Conservation (phyloP, 2,888 invertebrate genomes). For the Ormyrus labotus region DNA sequence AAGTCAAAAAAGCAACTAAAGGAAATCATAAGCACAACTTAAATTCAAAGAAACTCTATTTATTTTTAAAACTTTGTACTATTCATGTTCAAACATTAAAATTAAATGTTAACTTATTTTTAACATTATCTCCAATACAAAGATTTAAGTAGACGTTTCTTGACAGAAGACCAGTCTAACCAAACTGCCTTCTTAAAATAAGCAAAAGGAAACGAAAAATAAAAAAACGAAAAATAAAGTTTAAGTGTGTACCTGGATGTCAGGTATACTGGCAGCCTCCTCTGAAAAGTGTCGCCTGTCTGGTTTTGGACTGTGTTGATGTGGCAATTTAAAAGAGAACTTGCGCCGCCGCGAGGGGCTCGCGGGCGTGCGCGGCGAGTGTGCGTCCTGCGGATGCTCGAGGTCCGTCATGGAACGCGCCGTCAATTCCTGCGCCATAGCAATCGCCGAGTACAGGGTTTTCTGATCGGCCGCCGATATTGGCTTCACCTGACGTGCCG, state of each 20-base stretch:
- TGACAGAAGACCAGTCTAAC: no score
- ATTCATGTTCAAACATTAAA: no score
- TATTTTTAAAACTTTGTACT: not conserved
- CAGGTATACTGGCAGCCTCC: constrained; percentile 89
- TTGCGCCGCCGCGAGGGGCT: constrained; percentile 82
- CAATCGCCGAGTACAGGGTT: constrained; percentile 93
- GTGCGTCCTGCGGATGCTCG: constrained; percentile 72
- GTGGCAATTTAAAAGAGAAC: constrained; percentile 87
- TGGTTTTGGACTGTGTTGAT: constrained; percentile 80
- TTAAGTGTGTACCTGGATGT: constrained; percentile 85
- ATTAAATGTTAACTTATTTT: no score
- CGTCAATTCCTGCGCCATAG: constrained; percentile 94
- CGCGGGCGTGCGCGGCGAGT: constrained; percentile 75
- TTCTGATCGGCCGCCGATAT: constrained; percentile 95
- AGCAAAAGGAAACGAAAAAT: not conserved
- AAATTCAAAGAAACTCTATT: not conserved
- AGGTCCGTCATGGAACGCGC: constrained; percentile 77
- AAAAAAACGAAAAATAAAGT: constrained; percentile 58
- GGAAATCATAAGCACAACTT: constrained; percentile 23
- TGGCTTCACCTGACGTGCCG: constrained; percentile 83
- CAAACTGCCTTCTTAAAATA: no score
- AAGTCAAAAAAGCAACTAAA: constrained; percentile 30
- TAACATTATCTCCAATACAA: no score
- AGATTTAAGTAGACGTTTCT: no score
- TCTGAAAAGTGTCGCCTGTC: constrained; percentile 93